Conservation (phyloP, 2,888 invertebrate species). For the Tetanocera ferruginea region DNA sequence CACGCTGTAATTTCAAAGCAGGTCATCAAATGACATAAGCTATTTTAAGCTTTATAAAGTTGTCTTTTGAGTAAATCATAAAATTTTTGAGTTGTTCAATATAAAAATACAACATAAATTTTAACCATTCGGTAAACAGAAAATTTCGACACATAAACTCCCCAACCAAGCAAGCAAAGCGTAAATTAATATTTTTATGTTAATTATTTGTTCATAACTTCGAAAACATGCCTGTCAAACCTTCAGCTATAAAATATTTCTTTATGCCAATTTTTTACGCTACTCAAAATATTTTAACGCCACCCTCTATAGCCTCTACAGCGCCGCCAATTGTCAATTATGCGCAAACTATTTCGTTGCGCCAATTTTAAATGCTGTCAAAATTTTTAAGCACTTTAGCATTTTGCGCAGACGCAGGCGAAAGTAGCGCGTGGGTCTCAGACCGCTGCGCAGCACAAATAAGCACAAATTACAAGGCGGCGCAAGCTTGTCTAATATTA, state of each 20-base stretch:
- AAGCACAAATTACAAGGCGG: constrained; percentile 19
- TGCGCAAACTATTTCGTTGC: not conserved
- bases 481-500: not conserved
- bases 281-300: not conserved
- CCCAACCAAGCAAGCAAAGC: not conserved
- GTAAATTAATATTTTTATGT: no score
- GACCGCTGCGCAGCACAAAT: not conserved
- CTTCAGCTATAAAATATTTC: no score
- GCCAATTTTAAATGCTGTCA: constrained; percentile 3
- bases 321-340: not conserved
- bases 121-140: no score
- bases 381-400: not conserved
- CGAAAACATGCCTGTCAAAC: no score
- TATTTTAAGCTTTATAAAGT: no score
- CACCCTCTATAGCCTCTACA: not conserved
- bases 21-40: no score
- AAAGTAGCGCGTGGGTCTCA: constrained; percentile 28
- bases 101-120: no score
- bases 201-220: no score
- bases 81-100: no score
- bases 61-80: no score
- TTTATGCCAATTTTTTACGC: no score
- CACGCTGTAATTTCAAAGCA: no score
- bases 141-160: not conserved
- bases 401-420: constrained; percentile 15